Evolutionary conservation across 2,113 vertebrate species (phyloP).

Genomic region (Aptenodytes patagonicus): DNA sequence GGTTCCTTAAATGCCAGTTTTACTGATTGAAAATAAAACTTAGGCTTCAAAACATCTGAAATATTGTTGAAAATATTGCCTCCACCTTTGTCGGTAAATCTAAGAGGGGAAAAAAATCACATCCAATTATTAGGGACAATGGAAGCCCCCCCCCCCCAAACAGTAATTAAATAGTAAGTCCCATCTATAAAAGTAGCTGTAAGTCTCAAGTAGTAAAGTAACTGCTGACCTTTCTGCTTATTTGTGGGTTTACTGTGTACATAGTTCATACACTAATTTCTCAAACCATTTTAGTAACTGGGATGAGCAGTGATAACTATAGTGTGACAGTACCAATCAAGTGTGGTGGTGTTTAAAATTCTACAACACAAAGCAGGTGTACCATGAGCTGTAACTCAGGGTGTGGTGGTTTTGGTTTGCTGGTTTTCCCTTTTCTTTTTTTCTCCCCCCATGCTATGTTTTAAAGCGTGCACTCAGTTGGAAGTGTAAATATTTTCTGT

Average conservation of each 20-base stretch:
- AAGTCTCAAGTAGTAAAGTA: not conserved
- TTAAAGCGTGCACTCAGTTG: not conserved
- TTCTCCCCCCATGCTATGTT: rapidly evolving
- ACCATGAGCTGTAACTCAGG: not conserved
- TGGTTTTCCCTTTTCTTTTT: not conserved
- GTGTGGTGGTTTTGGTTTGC: not conserved
- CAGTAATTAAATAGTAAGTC: not conserved
- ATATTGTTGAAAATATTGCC: not conserved
- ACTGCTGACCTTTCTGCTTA: not conserved
- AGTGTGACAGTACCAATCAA: not conserved
- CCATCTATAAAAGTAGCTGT: not conserved
- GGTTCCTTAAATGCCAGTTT: not conserved
- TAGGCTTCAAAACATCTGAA: not conserved
- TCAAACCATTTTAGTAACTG: not conserved
- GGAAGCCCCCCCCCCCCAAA: not conserved
- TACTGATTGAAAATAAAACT: not conserved
- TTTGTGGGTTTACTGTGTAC: not conserved
- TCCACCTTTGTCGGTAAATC: not conserved
- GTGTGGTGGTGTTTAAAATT: not conserved
- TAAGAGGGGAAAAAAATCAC: not conserved
- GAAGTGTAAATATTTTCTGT: not conserved
- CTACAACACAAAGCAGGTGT: not conserved
- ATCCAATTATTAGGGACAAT: not conserved
- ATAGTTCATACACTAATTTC: not conserved
- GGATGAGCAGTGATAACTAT: not conserved